Base-by-base conservation (phyloP, 2,797 vertebrate genomes). In the Hafferia zeledoni region DNA sequence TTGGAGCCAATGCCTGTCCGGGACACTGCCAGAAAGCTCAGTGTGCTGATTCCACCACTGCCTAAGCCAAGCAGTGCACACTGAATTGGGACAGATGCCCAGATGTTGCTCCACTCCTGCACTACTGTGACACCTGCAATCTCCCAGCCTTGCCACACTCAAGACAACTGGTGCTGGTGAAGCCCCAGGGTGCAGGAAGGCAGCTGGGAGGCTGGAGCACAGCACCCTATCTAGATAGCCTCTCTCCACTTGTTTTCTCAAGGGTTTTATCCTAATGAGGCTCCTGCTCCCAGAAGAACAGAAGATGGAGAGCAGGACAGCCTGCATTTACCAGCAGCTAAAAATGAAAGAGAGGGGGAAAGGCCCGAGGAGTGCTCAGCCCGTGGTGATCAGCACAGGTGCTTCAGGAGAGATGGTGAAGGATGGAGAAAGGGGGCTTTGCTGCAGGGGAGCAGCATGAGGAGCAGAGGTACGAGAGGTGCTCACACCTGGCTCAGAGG, bases 321-420 rank as follows among this genome's bases (percentile, higher is more conserved):
- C 43, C 84, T 61, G 43, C n/a, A 23, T 30, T 46, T 49, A 55
- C 11, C 37, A 88, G 31, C 14, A 25, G 53, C 53, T 60, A 59
- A 85, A 80, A 50, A 55, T 30, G 24, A 56, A 44, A 28, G 31
- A 61, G 52, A 44, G 37, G 25, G 41, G 35, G 33, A 65, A 71
- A 83, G n/a, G 31, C 39, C 74, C 3, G 7, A 60, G 53, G 50
- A 88, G 41, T 0, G 0, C 24, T 10, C 0, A 0, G 79, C 24
- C 17, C 3, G 1, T 2, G 31, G 64, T 57, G 65, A 43, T 23
- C 1, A 0, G 27, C 53, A 30, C 2, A 31, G 56, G 23, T 0
- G 1, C 61, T 52, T 56, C 67, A 31, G 50, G 14, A 87, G 35
- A 0, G 3, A 44, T 5, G 41, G 43, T 7, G 59, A 80, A 52